Evolutionary conservation across 2,113 vertebrate species (phyloP), one percentile per base, ranked within the genome.

Genomic region (Pungitius pungitius): DNA sequence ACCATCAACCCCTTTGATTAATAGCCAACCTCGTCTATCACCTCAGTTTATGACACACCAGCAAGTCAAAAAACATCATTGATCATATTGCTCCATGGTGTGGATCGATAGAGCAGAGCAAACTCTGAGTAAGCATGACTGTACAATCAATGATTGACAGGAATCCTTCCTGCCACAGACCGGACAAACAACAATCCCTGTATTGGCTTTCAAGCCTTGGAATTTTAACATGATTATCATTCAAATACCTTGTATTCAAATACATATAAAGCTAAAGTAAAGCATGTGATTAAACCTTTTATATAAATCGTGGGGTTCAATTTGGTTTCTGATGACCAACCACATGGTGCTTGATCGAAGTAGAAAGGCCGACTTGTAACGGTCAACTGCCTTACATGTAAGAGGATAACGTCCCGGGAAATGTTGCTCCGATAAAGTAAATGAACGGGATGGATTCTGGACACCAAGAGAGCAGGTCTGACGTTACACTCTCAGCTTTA

Each of bases 401-500:
- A 89, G 82, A 35, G 81, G 81, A 89, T 77, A 85, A 51, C 20
- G 26, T 64, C 57, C 33, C 61, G 43, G 71, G 75, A 84, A 75
- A 79, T 57, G 70, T 69, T 72, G 78, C 18, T 85, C 69, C 55
- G 75, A 14, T 81, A 69, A 70, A 14, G 63, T 51, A 76, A 82
- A 82, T 82, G 75, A 83, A 54, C 43, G 73, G 69, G 73, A 83
- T 63, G 56, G 55, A 66, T 75, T 75, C 37, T 49, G 68, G 71
- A 81, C 51, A 64, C 27, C 15, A 15, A 14, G 67, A 40, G 58
- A 40, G 55, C 70, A 52, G 64, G 69, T 73, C 47, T 83, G 85
- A 64, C 71, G 79, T 84, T 86, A 84, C 85, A 80, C 24, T 40
- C 65, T 64, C 61, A 72, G 77, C 79, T 87, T 78, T 68, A 78